A percentile compares a stretch with the other conserved stretches of the same genome.
These are phyloP conservation scores for Streptopelia turtur DNA, from an alignment of 2,797 vertebrate species.

Conservation along the genomic window DNA sequence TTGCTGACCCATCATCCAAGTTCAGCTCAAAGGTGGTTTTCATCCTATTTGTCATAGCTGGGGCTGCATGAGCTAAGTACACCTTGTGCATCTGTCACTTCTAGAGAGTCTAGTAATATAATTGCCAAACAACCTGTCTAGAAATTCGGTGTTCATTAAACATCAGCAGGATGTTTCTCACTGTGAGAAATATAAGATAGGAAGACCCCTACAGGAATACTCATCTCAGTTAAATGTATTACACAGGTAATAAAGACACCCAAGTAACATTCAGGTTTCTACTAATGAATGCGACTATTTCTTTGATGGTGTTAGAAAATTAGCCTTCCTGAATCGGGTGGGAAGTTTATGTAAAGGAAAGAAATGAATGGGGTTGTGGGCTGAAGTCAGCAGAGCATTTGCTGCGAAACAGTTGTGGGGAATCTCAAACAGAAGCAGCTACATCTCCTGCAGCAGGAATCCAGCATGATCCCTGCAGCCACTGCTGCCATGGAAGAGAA, in stretches of 20 bases:
- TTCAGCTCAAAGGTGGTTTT: constrained; percentile 22
- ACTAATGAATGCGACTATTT: not conserved
- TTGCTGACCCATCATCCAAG: not conserved
- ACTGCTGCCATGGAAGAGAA: not conserved
- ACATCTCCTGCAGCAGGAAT: not conserved
- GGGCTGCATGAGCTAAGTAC: not conserved
- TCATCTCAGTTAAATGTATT: not conserved
- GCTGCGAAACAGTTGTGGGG: not conserved
- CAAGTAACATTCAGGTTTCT: not conserved
- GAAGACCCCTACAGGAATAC: not conserved
- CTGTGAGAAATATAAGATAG: not conserved
- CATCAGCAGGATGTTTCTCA: not conserved
- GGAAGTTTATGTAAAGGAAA: not conserved
- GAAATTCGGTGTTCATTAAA: not conserved
- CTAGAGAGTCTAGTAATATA: not conserved
- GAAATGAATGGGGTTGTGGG: not conserved
- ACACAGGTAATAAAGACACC: not conserved
- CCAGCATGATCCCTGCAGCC: not conserved
- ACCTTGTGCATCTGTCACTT: not conserved
- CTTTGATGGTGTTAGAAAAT: not conserved
- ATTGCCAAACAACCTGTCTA: not conserved
- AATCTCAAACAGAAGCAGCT: not conserved
- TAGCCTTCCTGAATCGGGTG: not conserved
- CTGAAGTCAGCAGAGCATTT: not conserved
- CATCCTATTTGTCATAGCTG: not conserved